phyloP scores from a whole-genome alignment of 2,113 vertebrate genomes.

The Osmerus eperlanus region DNA sequence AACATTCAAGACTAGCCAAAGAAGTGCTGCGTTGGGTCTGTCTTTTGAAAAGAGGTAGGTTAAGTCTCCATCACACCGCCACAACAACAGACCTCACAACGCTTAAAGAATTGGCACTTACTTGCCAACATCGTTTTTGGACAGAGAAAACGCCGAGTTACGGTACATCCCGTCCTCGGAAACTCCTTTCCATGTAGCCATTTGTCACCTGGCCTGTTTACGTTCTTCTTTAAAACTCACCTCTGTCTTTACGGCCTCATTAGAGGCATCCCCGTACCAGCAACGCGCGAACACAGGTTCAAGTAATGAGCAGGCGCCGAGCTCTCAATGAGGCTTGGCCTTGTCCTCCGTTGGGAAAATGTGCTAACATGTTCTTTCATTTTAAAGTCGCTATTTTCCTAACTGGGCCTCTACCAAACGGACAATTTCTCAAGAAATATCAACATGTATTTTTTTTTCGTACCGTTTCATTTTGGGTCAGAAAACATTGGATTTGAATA shows the following conservation, averaged over 20 bases:
- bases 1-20: conserved; percentile 60
- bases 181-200: conserved; percentile 6
- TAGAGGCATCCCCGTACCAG: conserved; percentile 49
- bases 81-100: conserved; percentile 33
- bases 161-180: neutral
- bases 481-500: neutral
- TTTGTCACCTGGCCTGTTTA: conserved; percentile 69
- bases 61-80: conserved; percentile 39
- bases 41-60: conserved; percentile 62
- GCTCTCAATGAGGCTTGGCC: conserved; percentile 68
- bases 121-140: conserved; percentile 24
- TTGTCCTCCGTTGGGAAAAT: conserved; percentile 31
- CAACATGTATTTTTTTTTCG: conserved; percentile 28
- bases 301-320: conserved; percentile 58
- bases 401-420: conserved; percentile 45
- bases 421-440: conserved; percentile 57
- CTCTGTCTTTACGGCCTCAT: conserved; percentile 68
- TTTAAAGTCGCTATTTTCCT: conserved; percentile 62
- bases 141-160: conserved; percentile 13
- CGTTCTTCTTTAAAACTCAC: conserved; percentile 58
- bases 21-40: conserved; percentile 43
- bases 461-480: conserved; percentile 26
- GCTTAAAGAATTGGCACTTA: conserved; percentile 44
- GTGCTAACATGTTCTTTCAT: conserved; percentile 62
- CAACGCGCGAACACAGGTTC: conserved; percentile 50